Evolutionary conservation across 2,113 vertebrate genomes (phyloP).

Genomic region (Forbesichthys agassizii): DNA sequence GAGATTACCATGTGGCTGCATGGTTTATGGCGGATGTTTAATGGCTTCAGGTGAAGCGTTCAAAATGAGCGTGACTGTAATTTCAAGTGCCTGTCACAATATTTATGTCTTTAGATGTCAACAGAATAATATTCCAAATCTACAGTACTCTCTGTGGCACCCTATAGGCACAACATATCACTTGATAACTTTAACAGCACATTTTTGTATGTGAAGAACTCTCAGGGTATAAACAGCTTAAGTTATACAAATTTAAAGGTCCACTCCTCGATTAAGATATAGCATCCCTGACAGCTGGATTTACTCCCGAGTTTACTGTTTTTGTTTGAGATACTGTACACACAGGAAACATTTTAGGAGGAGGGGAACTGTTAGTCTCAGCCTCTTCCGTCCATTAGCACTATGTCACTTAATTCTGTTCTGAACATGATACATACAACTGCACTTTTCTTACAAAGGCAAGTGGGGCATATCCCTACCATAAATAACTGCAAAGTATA

Average conservation of each 20-base stretch:
- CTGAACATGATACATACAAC: too few relatives aligned
- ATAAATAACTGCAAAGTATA: too few relatives aligned
- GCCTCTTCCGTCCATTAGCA: too few relatives aligned
- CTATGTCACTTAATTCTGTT: too few relatives aligned
- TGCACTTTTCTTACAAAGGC: too few relatives aligned
- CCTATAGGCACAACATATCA: conserved; percentile 22
- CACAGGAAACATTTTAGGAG: too few relatives aligned
- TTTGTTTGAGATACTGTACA: too few relatives aligned
- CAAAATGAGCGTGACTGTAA: conserved; percentile 53
- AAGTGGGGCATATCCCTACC: too few relatives aligned
- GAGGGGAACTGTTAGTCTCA: too few relatives aligned
- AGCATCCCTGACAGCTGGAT: too few relatives aligned
- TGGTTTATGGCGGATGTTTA: conserved; percentile 43
- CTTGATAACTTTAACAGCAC: conserved; percentile 22
- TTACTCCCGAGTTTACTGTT: too few relatives aligned
- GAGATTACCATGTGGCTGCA: conserved; percentile 47
- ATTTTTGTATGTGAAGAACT: conserved; percentile 20
- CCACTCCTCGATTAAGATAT: too few relatives aligned
- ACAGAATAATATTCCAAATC: conserved; percentile 27
- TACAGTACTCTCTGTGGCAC: conserved; percentile 32
- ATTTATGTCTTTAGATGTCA: conserved; percentile 44
- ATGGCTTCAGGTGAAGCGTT: conserved; percentile 59
- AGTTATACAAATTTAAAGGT: not conserved
- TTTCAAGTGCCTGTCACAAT: conserved; percentile 57
- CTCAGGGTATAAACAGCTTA: conserved; percentile 19